Conservation (phyloP, 2,113 vertebrate genomes). For the Telmatochromis brachygnathus region DNA sequence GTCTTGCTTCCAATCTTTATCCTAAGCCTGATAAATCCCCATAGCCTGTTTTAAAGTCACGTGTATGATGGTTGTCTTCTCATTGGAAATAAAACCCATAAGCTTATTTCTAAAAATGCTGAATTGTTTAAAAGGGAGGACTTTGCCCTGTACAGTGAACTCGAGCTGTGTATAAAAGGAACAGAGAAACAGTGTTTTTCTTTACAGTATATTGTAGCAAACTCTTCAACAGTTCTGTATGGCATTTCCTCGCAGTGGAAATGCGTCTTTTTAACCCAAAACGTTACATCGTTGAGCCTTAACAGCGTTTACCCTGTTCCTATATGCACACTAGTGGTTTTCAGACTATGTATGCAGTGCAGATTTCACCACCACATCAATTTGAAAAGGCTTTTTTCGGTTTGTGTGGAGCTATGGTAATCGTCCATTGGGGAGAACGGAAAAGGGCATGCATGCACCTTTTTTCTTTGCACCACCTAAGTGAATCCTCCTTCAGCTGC, state of each 20-base stretch:
- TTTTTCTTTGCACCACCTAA: constrained; percentile 34
- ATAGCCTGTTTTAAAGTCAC: background rate
- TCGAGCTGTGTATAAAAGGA: background rate
- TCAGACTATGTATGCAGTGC: background rate
- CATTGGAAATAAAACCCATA: background rate
- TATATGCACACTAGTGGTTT: background rate
- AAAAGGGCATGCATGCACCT: constrained; percentile 34
- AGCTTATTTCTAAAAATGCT: background rate
- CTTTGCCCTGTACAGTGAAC: background rate
- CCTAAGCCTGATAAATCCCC: background rate
- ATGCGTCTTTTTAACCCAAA: background rate
- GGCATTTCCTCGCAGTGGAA: background rate
- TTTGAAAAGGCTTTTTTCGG: background rate
- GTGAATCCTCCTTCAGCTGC: constrained; percentile 53
- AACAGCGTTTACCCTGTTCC: background rate
- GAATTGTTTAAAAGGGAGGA: background rate
- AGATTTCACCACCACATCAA: background rate
- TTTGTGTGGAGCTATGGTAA: background rate
- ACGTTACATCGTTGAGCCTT: background rate
- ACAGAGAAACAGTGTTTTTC: background rate
- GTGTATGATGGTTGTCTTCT: background rate
- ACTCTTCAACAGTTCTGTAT: background rate
- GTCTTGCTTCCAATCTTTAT: background rate
- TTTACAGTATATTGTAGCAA: background rate
- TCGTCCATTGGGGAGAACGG: background rate